Percentiles rank a stretch among this genome's conserved stretches.
These are phyloP conservation scores for Amphibalanus amphitrite DNA, from an alignment of 1,140 invertebrate species.

Conservation along the genomic window DNA sequence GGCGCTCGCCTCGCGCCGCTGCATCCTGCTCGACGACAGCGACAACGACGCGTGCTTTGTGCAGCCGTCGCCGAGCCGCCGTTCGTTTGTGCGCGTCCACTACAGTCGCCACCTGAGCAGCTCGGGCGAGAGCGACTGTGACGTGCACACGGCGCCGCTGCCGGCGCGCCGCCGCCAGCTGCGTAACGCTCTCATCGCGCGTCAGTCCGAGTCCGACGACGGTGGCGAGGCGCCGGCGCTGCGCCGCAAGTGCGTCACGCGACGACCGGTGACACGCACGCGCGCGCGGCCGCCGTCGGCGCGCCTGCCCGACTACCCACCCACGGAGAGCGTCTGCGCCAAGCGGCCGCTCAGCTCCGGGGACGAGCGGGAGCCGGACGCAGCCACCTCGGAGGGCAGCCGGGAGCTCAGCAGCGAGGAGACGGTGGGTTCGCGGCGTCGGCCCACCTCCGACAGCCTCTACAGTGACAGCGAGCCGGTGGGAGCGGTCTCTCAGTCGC, in stretches of 20 bases:
- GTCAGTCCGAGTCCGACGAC: not conserved
- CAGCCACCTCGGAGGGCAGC: not conserved
- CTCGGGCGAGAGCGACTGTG: not conserved
- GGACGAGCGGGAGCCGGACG: not conserved
- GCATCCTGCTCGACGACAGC: not conserved
- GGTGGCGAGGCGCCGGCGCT: slow-evolving; percentile 1
- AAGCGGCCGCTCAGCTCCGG: not conserved
- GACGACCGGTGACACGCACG: not conserved
- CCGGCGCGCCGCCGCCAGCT: not conserved
- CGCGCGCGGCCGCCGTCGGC: not conserved
- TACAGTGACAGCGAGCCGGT: not conserved
- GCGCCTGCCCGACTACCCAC: not conserved
- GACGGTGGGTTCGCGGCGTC: not conserved
- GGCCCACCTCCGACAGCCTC: not conserved
- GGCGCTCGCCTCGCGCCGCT: not conserved
- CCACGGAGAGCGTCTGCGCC: too few relatives aligned
- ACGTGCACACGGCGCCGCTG: not conserved
- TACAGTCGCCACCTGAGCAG: not conserved
- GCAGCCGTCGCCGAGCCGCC: not conserved
- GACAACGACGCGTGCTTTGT: not conserved
- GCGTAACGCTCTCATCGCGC: not conserved
- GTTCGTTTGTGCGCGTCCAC: not conserved
- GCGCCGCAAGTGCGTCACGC: not conserved
- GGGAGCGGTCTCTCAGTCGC: not conserved
- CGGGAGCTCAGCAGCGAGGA: not conserved